These are phyloP conservation scores for Crossaster papposus DNA, from an alignment of 53 echinoderm and acorn worm species.

Conservation along the genomic window DNA sequence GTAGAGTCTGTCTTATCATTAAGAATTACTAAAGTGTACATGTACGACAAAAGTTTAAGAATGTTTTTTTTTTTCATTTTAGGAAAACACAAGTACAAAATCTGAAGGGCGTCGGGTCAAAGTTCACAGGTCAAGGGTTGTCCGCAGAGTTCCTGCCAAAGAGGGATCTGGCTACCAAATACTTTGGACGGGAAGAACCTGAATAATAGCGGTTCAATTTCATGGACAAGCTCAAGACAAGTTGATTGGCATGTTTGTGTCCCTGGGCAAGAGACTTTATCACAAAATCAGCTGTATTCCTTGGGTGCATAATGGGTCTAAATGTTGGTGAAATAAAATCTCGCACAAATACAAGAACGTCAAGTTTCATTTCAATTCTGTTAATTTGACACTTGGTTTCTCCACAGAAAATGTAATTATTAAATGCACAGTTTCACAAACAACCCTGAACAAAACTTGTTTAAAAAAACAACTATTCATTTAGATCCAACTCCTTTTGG, in stretches of 20 bases:
- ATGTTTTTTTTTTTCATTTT: not conserved
- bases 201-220: not conserved
- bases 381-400: not conserved
- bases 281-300: too few relatives aligned
- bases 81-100: conserved; percentile 46
- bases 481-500: too few relatives aligned
- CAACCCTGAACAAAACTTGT: not conserved
- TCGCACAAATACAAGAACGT: not conserved
- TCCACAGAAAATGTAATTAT: not conserved
- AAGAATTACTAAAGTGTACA: not conserved
- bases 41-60: not conserved
- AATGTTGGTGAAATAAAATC: not conserved
- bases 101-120: conserved; percentile 30
- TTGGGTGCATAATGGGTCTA: not conserved
- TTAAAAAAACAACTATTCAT: too few relatives aligned
- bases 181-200: conserved; percentile 72
- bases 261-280: too few relatives aligned
- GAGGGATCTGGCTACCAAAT: conserved; percentile 82
- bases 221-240: too few relatives aligned
- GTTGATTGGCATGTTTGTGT: too few relatives aligned
- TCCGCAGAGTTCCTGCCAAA: conserved; percentile 50
- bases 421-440: not conserved
- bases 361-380: not conserved
- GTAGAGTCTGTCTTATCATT: not conserved
- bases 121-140: conserved; percentile 32